A percentile compares a stretch with the other conserved stretches of the same genome.
Evolutionary conservation across 1,140 invertebrate species (phyloP).

Genomic region (Tetranychus urticae): DNA sequence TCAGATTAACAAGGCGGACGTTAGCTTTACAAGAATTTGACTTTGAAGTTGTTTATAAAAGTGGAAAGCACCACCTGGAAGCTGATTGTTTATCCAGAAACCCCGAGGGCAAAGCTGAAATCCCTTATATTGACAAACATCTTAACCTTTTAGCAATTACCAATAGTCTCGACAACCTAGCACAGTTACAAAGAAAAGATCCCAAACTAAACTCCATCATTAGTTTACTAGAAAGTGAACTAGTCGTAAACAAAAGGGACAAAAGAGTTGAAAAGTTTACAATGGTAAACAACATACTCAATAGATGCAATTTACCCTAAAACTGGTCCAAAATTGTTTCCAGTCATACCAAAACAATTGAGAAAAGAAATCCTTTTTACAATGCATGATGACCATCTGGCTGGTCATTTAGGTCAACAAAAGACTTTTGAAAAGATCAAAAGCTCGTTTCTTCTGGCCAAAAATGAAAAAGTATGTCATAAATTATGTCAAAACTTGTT

Average conservation of each 20-base stretch:
- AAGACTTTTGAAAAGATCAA: conserved; percentile 1
- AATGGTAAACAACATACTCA: not conserved
- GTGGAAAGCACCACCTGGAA: conserved; percentile 3
- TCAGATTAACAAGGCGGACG: conserved; percentile 16
- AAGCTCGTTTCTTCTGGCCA: not conserved
- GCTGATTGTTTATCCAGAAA: conserved; percentile 3
- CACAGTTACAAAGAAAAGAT: too few relatives aligned
- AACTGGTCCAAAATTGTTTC: not conserved
- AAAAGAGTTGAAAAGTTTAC: not conserved
- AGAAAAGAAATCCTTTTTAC: not conserved
- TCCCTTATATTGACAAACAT: not conserved
- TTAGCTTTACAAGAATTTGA: conserved; percentile 11
- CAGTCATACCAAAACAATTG: not conserved
- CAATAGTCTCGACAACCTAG: too few relatives aligned
- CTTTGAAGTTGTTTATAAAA: conserved; percentile 10
- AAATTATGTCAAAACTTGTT: conserved; percentile 11
- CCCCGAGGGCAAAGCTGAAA: conserved; percentile 10
- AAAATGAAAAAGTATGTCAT: not conserved
- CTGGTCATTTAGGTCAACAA: conserved; percentile 1
- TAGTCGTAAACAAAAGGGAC: too few relatives aligned
- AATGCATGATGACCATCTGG: not conserved
- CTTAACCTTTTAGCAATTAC: too few relatives aligned
- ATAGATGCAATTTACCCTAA: not conserved
- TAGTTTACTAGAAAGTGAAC: too few relatives aligned
- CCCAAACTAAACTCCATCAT: too few relatives aligned